Evolutionary conservation across 2,113 vertebrate genomes (phyloP).

Genomic region (Axis porcinus): DNA sequence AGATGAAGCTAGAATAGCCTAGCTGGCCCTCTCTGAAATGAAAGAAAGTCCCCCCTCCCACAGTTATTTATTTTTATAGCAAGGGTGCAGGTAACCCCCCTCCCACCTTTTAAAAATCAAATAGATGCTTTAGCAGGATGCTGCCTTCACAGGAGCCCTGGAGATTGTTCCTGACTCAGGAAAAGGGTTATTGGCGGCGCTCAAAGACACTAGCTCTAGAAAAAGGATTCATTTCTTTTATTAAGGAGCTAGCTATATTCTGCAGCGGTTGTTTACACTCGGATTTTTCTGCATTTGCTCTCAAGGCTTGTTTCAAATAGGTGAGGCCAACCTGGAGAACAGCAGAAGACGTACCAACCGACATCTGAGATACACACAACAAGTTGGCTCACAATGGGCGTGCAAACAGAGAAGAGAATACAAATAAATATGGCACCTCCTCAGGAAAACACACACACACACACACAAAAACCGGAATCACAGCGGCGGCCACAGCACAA

Average conservation of each 20-base stretch:
- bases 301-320: constrained; percentile 47
- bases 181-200: constrained; percentile 2
- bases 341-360: constrained; percentile 67
- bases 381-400: constrained; percentile 53
- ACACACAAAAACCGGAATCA: background rate
- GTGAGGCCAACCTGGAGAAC: constrained; percentile 51
- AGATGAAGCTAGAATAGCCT: background rate
- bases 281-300: constrained; percentile 53
- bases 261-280: constrained; percentile 65
- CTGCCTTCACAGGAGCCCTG: background rate
- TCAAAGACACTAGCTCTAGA: constrained; percentile 58
- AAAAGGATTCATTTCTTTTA: constrained; percentile 68
- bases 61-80: background rate
- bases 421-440: constrained; percentile 68
- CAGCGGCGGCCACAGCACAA: background rate
- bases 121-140: background rate
- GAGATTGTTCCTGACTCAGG: background rate
- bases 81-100: background rate
- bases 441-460: background rate
- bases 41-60: background rate
- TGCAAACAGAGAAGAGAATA: constrained; percentile 39
- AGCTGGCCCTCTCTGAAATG: background rate
- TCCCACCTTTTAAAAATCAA: background rate
- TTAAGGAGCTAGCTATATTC: constrained; percentile 62
- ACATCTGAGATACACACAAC: constrained; percentile 43